Evolutionary conservation across 2,888 invertebrate genomes (phyloP).

Genomic region (Leucophenga maculata): DNA sequence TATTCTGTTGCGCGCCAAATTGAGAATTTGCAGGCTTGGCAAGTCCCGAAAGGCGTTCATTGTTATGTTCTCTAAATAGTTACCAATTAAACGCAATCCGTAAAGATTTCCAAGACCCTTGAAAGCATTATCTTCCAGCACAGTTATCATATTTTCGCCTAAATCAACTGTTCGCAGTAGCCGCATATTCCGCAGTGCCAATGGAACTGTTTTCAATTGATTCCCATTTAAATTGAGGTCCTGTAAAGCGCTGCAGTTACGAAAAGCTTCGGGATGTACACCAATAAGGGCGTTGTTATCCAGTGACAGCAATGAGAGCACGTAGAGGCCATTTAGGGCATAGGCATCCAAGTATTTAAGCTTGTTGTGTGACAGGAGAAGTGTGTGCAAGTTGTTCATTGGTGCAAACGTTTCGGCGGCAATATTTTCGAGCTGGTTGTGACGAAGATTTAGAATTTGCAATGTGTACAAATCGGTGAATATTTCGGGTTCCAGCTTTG

Average conservation of each 20-base stretch:
- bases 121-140: conserved; percentile 86
- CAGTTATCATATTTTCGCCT: conserved; percentile 90
- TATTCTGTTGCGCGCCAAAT: conserved; percentile 89
- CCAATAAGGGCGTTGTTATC: conserved; percentile 89
- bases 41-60: conserved; percentile 85
- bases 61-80: conserved; percentile 86
- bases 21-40: conserved; percentile 87
- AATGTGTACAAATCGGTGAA: conserved; percentile 90
- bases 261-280: conserved; percentile 89
- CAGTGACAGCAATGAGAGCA: conserved; percentile 86
- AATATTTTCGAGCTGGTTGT: conserved; percentile 87
- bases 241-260: conserved; percentile 91
- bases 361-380: conserved; percentile 88
- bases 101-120: conserved; percentile 88
- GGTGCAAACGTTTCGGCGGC: conserved; percentile 91
- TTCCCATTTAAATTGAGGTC: conserved; percentile 93
- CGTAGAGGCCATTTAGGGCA: conserved; percentile 89
- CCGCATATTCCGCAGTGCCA: conserved; percentile 88
- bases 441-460: conserved; percentile 87
- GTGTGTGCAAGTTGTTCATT: conserved; percentile 92
- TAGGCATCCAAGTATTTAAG: conserved; percentile 88
- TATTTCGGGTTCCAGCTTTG: conserved; percentile 85
- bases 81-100: conserved; percentile 90
- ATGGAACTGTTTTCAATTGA: conserved; percentile 84
- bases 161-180: conserved; percentile 90